Base-by-base conservation (phyloP, 1,140 invertebrate species). In the Trialeurodes vaporariorum region DNA sequence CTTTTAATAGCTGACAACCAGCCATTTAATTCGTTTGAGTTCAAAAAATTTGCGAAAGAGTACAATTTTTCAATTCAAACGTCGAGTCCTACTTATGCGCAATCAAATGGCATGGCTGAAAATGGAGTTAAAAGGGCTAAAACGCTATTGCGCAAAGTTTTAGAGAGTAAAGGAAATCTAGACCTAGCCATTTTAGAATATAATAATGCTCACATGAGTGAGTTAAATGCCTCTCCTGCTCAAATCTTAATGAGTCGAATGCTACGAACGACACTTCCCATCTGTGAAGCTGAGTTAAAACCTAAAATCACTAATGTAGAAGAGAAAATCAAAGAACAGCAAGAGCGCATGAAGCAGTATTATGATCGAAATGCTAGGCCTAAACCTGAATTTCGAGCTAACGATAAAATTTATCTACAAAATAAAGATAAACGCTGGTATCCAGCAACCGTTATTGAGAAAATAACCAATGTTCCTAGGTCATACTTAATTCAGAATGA, bases 71-170 rank as follows among this genome's bases (percentile, higher is more conserved):
- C 69, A 17, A 75, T 79, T 68, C 60, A 70, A 9, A 78, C 75
- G 0, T 75, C 72, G 22, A 77, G 74, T 61, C 79, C 78, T 0
- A 64, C 72, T 64, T 75, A 78, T 71, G 69, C 75, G 1, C 71
- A 77, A 68, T 76, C 74, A 1, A 80, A 80, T 72, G 77, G 78
- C 9, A 68, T 74, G 63, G 73, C 71, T 22, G 77, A 80, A 71
- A 72, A 75, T 59, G 68, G 72, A 27, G 74, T 79, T 1, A 72
- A 78, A 68, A 76, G 72, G 1, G 71, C 74, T 24, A 80, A 80
- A 73, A 73, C 72, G 59, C 70, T 72, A 22, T 73, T 75, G 65
- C 75, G 69, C 1, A 71, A 79, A 76, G 61, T 11, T 62, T 66
- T 23, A 58, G 23, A 61, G 23, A 66, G 59, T 13, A 70, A 69